These are phyloP conservation scores for Pyrochroa serraticornis DNA, from an alignment of 2,888 invertebrate genomes.

Conservation along the genomic window DNA sequence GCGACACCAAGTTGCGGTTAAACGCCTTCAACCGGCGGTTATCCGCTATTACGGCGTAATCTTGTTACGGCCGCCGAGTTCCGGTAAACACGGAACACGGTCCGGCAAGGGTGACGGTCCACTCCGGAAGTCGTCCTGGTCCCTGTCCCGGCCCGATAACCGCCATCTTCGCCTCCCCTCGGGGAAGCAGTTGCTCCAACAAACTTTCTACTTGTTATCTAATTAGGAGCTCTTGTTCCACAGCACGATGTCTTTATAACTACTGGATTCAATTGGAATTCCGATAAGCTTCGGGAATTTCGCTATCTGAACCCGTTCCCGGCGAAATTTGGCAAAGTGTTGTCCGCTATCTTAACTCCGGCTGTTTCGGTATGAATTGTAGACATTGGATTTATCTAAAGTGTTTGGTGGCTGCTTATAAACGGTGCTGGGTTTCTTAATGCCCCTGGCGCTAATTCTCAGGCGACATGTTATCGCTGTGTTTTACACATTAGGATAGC, in stretches of 20 bases:
- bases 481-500: constrained; percentile 45
- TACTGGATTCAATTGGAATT: constrained; percentile 55
- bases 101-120: constrained; percentile 40
- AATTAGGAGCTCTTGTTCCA: constrained; percentile 55
- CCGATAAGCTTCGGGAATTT: constrained; percentile 54
- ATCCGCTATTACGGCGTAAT: constrained; percentile 55
- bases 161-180: constrained; percentile 15
- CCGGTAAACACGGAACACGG: constrained; percentile 48
- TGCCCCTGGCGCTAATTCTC: constrained; percentile 38
- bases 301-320: constrained; percentile 45
- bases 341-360: constrained; percentile 42
- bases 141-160: constrained; percentile 24
- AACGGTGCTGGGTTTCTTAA: constrained; percentile 36
- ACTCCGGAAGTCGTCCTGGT: constrained; percentile 39
- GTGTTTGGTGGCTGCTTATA: constrained; percentile 39
- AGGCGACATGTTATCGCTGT: constrained; percentile 40
- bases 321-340: constrained; percentile 32
- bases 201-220: constrained; percentile 54
- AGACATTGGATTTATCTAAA: constrained; percentile 52
- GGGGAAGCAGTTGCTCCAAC: constrained; percentile 32
- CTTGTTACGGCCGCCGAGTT: constrained; percentile 52
- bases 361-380: constrained; percentile 49
- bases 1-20: constrained; percentile 51
- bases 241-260: constrained; percentile 55
- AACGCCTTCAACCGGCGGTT: constrained; percentile 52